phyloP scores from a whole-genome alignment of 2,797 vertebrate species.

The Arnoldichthys spilopterus region DNA sequence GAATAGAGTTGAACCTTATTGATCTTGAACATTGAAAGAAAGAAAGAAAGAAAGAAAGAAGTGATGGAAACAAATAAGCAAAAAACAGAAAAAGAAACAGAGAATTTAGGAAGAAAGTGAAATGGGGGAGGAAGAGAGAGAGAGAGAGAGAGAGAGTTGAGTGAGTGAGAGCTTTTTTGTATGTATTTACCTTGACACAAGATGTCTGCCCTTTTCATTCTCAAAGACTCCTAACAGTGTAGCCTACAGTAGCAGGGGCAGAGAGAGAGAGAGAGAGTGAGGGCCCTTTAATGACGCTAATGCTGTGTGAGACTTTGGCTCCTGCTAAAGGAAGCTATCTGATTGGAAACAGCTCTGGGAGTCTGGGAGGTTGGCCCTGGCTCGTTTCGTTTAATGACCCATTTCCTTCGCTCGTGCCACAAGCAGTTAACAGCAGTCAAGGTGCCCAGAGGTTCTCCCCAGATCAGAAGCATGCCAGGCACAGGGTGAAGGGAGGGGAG shows the following conservation, averaged over 20 bases:
- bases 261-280: constrained; percentile 30
- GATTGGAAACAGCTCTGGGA: constrained; percentile 84
- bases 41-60: neutral
- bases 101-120: neutral
- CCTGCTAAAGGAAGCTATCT: constrained; percentile 78
- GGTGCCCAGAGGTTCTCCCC: constrained; percentile 80
- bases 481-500: constrained; percentile 35
- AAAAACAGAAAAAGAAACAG: neutral
- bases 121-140: neutral
- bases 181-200: constrained; percentile 76
- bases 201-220: constrained; percentile 75
- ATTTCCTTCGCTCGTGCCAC: constrained; percentile 84
- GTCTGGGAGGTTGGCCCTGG: constrained; percentile 76
- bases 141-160: neutral
- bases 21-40: no score
- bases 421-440: constrained; percentile 84
- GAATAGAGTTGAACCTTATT: constrained; percentile 25
- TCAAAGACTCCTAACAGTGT: constrained; percentile 52
- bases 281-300: constrained; percentile 61
- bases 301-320: constrained; percentile 64
- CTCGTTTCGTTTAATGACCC: constrained; percentile 85
- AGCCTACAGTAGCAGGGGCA: constrained; percentile 40
- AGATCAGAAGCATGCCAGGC: constrained; percentile 48
- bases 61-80: neutral
- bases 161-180: constrained; percentile 54